Evolutionary conservation across 2,113 vertebrate species (phyloP).

Genomic region (Cromileptes altivelis): DNA sequence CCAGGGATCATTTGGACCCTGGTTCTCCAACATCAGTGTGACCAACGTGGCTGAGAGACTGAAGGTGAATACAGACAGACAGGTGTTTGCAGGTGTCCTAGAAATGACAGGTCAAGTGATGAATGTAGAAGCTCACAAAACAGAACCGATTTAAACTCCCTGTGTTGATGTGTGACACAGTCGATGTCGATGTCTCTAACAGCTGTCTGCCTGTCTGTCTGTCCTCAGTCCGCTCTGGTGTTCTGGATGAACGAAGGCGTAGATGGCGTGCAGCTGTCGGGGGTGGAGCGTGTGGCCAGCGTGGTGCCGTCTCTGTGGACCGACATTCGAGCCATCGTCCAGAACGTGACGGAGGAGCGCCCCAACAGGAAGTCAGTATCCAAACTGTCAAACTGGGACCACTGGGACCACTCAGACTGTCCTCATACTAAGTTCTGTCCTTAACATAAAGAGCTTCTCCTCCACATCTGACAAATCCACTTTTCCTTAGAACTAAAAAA

Average conservation of each 20-base stretch:
- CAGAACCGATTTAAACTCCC: no score
- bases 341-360: constrained; percentile 68
- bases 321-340: constrained; percentile 82
- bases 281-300: constrained; percentile 73
- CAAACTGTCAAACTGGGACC: neutral
- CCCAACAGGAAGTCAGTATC: constrained; percentile 62
- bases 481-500: no score
- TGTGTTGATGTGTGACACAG: no score
- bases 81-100: no score
- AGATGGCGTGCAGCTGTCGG: constrained; percentile 85
- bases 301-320: constrained; percentile 70
- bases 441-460: no score
- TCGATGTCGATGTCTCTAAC: no score
- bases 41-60: constrained; percentile 74
- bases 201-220: neutral
- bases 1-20: constrained; percentile 74
- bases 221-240: constrained; percentile 80
- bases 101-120: no score
- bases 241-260: constrained; percentile 87
- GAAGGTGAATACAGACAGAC: constrained; percentile 68
- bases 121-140: no score
- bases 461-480: no score
- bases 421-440: no score
- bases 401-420: neutral
- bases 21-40: constrained; percentile 81